phyloP scores from a whole-genome alignment of 1,140 invertebrate species.

The Elymnias hypermnestra region DNA sequence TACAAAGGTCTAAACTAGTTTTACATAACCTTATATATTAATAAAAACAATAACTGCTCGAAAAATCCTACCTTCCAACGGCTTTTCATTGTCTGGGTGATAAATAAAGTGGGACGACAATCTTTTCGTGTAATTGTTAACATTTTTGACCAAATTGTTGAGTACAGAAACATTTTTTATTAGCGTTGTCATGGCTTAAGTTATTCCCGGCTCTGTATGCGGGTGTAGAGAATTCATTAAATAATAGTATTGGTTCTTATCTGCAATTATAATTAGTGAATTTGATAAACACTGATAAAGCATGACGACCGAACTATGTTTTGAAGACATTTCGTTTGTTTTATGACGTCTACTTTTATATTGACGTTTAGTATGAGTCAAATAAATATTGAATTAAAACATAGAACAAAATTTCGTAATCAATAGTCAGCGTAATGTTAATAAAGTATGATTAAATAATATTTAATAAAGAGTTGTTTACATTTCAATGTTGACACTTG shows the following conservation, averaged over 20 bases:
- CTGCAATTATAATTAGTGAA: constrained; percentile 61
- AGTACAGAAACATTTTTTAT: constrained; percentile 34
- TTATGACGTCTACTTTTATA: too few species aligned
- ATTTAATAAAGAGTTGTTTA: too few species aligned
- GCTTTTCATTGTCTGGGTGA: constrained; percentile 55
- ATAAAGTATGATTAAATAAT: too few species aligned
- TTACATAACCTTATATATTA: background rate
- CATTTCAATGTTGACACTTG: too few species aligned
- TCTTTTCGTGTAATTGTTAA: constrained; percentile 46
- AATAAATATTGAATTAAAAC: too few species aligned
- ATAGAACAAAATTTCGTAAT: too few species aligned
- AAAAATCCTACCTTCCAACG: constrained; percentile 48
- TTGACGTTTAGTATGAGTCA: too few species aligned
- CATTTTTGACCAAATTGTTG: constrained; percentile 43
- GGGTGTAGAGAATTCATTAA: constrained; percentile 33
- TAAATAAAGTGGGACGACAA: constrained; percentile 63
- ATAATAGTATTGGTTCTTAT: constrained; percentile 50
- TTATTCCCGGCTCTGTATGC: background rate
- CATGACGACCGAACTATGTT: constrained; percentile 27
- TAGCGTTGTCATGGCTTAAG: constrained; percentile 12
- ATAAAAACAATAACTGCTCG: background rate
- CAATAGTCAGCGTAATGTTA: too few species aligned
- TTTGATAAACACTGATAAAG: constrained; percentile 34
- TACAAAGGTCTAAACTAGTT: too few species aligned
- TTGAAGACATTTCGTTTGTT: constrained; percentile 8